These are phyloP conservation scores for Pongo abelii DNA, from an alignment of 2,113 vertebrate species.

Conservation along the genomic window DNA sequence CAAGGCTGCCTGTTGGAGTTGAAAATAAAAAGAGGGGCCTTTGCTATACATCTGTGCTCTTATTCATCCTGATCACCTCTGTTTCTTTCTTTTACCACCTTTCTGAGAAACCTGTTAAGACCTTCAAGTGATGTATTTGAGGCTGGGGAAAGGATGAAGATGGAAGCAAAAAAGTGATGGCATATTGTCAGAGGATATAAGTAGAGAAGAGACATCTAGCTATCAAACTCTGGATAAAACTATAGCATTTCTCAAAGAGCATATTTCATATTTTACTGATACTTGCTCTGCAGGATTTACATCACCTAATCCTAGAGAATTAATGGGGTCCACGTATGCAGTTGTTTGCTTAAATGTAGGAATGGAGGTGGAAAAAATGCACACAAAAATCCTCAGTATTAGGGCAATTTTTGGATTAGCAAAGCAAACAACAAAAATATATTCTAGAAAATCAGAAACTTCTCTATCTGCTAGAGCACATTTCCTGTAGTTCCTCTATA, in stretches of 20 bases:
- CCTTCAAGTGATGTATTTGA: neutral
- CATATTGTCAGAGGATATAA: neutral
- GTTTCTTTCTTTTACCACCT: neutral
- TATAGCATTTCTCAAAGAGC: constrained; percentile 27
- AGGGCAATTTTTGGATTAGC: neutral
- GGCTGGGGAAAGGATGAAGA: neutral
- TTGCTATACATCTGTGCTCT: neutral
- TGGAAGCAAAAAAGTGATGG: neutral
- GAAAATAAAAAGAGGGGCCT: neutral
- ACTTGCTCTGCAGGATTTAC: neutral
- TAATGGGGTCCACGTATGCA: accelerated
- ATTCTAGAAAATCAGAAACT: neutral
- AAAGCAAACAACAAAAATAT: neutral
- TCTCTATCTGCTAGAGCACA: accelerated
- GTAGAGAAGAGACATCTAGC: accelerated
- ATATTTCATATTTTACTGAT: neutral
- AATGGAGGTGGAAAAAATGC: neutral
- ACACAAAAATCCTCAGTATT: neutral
- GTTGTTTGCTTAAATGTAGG: neutral
- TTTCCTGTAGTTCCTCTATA: neutral
- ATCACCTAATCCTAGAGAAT: neutral
- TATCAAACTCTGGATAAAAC: neutral
- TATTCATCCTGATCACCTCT: neutral
- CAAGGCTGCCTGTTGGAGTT: neutral
- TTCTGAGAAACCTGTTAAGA: neutral